These are phyloP conservation scores for Leucophenga montana DNA, from an alignment of 2,888 invertebrate genomes.

Conservation along the genomic window DNA sequence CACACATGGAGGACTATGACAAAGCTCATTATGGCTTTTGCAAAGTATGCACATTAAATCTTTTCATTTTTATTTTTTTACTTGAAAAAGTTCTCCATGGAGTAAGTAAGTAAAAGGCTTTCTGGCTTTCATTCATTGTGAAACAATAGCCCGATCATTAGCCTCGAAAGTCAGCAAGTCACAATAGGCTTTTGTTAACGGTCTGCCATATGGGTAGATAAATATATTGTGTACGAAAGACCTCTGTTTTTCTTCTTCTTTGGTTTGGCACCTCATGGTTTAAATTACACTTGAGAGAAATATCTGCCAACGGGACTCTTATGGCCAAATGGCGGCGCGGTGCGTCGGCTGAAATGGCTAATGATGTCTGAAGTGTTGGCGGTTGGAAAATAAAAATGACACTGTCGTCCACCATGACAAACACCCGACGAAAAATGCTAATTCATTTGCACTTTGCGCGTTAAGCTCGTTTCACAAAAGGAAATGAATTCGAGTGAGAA, in stretches of 20 bases:
- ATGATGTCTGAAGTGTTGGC: constrained; percentile 19
- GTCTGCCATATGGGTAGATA: background rate
- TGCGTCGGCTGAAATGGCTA: constrained; percentile 2
- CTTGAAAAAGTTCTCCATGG: background rate
- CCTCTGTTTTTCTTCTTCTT: background rate
- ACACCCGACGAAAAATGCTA: constrained; percentile 12
- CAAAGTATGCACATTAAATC: constrained; percentile 3
- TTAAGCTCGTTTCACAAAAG: too few relatives aligned
- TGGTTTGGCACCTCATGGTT: background rate
- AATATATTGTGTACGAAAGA: background rate
- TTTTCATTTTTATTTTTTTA: background rate
- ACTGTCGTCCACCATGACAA: background rate
- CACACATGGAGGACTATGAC: constrained; percentile 5
- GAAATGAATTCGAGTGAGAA: too few relatives aligned
- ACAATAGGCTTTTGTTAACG: constrained; percentile 28
- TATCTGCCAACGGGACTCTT: constrained; percentile 16
- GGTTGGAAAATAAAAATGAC: background rate
- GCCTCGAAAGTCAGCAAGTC: constrained; percentile 3
- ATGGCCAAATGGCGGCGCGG: background rate
- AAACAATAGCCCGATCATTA: constrained; percentile 25
- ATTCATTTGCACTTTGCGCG: constrained; percentile 26
- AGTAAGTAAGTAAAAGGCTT: constrained; percentile 13
- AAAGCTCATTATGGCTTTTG: constrained; percentile 22
- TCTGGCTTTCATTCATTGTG: background rate
- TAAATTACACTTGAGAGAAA: constrained; percentile 24